Base-by-base conservation (phyloP, 2,113 vertebrate genomes). In the Galeopterus variegatus region DNA sequence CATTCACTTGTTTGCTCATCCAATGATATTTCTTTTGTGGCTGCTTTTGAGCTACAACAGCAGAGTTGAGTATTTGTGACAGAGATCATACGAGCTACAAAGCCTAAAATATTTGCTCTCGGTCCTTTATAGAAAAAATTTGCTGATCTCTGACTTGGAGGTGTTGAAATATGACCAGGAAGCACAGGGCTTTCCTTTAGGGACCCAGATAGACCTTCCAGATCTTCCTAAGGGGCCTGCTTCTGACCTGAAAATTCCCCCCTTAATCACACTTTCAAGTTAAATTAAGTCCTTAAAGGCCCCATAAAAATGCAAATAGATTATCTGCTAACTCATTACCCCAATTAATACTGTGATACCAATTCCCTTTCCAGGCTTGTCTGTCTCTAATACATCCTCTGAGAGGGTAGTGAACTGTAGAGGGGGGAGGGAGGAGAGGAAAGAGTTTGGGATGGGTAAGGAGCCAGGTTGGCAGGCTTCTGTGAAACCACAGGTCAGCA, bases 261-360 rank as follows among this genome's bases (percentile, higher is more conserved):
- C 60, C 88, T 90, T 94, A 88, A 90, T 93, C 70, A 76, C 36
- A 79, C 65, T 90, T 95, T 84, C 33, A 75, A 62, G 80, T 95
- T 97, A 92, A 95, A 97, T 94, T 94, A 90, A 97, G 58, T 56
- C 31, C 56, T 94, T 86, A 56, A 95, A 92, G 58, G 60, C 41
- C 56, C 48, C 21, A 79, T 94, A 92, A 92, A 97, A 90, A 50
- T 93, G 86, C 69, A 96, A 75, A 94, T 95, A 21, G 82, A 86
- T 96, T 93, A 94, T 92, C 85, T 94, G 79, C 93, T 83, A 65
- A 94, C 92, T 97, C 82, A 75, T 97, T 93, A 86, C 85, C 81
- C 89, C 89, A 96, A 52, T 96, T 93, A 96, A 94, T 48, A 83
- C 77, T 26, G 58, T 54, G 72, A 73, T 81, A 56, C 4, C n/a